Base-by-base conservation (phyloP, 2,797 vertebrate species). In the Hemitrygon akajei region DNA sequence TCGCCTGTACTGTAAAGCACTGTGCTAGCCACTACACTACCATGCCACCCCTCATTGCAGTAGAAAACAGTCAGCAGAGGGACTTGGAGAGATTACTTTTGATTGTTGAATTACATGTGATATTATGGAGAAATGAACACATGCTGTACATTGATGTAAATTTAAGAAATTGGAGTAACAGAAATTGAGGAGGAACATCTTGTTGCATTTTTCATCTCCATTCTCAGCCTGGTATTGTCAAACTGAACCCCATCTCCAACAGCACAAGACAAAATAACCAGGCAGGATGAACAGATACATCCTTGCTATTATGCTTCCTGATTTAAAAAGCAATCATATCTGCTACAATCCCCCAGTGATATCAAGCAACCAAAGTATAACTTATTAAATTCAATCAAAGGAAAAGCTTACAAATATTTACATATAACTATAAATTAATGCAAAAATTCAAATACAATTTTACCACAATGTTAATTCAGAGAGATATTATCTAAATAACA, bases 251-350 rank as follows among this genome's bases (percentile, higher is more conserved):
- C 84, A 47, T 7, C 6, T 20, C 86, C n/a, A 89, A 20, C 86
- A 37, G n/a, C 16, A 66, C n/a, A 18, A 63, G 6, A n/a, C n/a
- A 60, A 5, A n/a, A 34, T 34, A 66, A 34, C 30, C 16, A 34
- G 60, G 66, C n/a, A 34, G 30, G 63, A 89, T 22, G n/a, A 89
- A 89, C 27, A 86, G 9, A 27, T 58, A 7, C 47, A 22, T 86
- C 82, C 27, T 63, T 63, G 16, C 30, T 87, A 56, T 12, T 34
- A 63, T 66, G 60, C 16, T 89, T 66, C 86, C 60, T 34, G 60
- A 89, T 89, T 89, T 89, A 60, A 20, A 66, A 89, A 66, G n/a
- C n/a, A 69, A 7, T 89, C 30, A 89, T 16, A 89, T 89, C 86
- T 89, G 16, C n/a, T 89, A 60, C 18, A 89, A 69, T 7, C 30